These are phyloP conservation scores for Hiodon alosoides DNA, from an alignment of 2,113 vertebrate genomes.

Conservation along the genomic window DNA sequence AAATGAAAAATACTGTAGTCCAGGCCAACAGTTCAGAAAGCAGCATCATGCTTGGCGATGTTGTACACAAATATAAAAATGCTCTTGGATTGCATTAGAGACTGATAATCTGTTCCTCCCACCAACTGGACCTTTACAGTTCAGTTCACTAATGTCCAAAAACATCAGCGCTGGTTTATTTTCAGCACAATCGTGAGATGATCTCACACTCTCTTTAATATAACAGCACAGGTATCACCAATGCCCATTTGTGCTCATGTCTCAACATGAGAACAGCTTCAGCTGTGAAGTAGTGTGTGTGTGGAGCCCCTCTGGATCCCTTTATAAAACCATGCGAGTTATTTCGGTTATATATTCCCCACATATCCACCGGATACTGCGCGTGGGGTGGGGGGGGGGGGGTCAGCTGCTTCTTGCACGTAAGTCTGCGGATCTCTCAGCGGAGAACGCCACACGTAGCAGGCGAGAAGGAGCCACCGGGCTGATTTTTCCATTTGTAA, in stretches of 20 bases:
- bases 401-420: not conserved
- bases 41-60: too few species aligned
- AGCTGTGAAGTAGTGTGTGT: not conserved
- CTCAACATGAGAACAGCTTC: not conserved
- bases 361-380: too few species aligned
- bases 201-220: not conserved
- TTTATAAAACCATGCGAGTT: not conserved
- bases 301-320: not conserved
- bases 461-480: not conserved
- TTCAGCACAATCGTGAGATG: too few species aligned
- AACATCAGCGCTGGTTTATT: too few species aligned
- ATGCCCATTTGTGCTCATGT: not conserved
- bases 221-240: not conserved
- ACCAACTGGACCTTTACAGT: too few species aligned
- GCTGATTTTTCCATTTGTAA: not conserved
- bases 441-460: not conserved
- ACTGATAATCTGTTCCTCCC: too few species aligned
- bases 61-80: too few species aligned
- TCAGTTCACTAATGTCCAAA: too few species aligned
- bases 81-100: too few species aligned
- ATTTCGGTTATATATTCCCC: not conserved
- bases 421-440: slow-evolving; percentile 3
- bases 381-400: too few species aligned
- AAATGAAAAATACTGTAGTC: too few species aligned
- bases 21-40: too few species aligned